A percentile compares a stretch with the other conserved stretches of the same genome.
Evolutionary conservation across 1,140 invertebrate species (phyloP).

Genomic region (fruit fly (Drosophila melanogaster)): DNA sequence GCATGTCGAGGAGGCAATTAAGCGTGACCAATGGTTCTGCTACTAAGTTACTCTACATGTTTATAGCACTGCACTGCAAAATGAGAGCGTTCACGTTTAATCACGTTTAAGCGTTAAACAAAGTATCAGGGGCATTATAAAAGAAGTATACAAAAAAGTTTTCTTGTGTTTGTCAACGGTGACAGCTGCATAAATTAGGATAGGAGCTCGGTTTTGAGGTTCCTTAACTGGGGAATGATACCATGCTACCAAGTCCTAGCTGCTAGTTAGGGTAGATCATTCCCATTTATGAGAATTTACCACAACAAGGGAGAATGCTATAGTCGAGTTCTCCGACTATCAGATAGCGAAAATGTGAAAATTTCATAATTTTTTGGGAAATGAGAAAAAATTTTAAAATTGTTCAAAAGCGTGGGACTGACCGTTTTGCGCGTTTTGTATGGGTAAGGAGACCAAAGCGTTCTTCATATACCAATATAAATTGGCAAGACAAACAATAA

Average conservation of each 20-base stretch:
- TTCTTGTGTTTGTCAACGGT: constrained; percentile 34
- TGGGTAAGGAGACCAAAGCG: no score
- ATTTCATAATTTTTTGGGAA: no score
- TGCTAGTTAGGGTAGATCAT: constrained; percentile 37
- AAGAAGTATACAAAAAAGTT: constrained; percentile 4
- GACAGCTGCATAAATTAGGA: constrained; percentile 67
- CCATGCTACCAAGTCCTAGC: constrained; percentile 19
- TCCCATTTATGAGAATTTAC: constrained; percentile 3
- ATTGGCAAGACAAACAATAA: no score
- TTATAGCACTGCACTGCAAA: constrained; percentile 52
- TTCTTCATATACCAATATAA: no score
- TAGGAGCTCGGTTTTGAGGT: constrained; percentile 4
- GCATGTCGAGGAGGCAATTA: constrained; percentile 57
- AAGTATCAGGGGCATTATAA: not conserved
- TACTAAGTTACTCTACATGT: constrained; percentile 54
- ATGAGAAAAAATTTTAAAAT: no score
- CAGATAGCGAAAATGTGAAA: no score
- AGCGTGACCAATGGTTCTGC: constrained; percentile 76
- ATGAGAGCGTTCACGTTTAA: constrained; percentile 59
- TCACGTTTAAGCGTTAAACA: constrained; percentile 40
- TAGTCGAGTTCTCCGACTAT: no score
- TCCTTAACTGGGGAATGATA: not conserved
- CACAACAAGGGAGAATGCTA: not conserved
- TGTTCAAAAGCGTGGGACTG: no score
- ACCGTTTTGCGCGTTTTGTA: no score